Evolutionary conservation across 2,888 invertebrate species (phyloP).

Genomic region (Metopia argyrocephala): DNA sequence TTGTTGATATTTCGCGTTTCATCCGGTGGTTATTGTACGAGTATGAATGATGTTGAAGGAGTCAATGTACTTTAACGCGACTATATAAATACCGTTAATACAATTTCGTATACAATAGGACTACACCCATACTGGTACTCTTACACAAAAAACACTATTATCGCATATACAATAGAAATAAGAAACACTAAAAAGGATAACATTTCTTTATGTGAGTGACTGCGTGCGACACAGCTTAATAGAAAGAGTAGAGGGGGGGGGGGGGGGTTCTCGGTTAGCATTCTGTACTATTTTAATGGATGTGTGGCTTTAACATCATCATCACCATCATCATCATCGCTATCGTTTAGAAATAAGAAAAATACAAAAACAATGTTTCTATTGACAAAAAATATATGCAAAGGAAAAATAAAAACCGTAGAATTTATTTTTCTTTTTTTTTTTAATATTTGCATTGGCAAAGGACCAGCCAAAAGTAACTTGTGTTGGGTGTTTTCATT

Average conservation of each 20-base stretch:
- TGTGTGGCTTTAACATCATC: background rate
- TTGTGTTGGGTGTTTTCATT: constrained; percentile 38
- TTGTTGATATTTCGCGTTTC: constrained; percentile 57
- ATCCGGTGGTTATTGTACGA: constrained; percentile 48
- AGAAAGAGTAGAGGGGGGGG: constrained; percentile 31
- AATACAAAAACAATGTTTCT: constrained; percentile 14
- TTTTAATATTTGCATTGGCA: constrained; percentile 4
- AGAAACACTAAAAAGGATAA: constrained; percentile 1
- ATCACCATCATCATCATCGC: no score
- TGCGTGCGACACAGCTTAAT: constrained; percentile 6
- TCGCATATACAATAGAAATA: background rate
- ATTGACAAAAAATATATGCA: constrained; percentile 48
- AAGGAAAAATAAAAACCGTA: constrained; percentile 3
- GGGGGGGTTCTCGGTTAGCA: no score
- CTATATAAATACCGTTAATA: constrained; percentile 61
- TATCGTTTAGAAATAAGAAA: no score
- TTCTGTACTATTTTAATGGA: constrained; percentile 23
- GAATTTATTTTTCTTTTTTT: no score
- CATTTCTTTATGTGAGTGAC: background rate
- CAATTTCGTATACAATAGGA: constrained; percentile 46
- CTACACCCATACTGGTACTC: constrained; percentile 17
- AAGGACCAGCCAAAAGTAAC: constrained; percentile 54
- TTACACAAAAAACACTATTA: no score
- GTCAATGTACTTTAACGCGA: constrained; percentile 64
- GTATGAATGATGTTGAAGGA: constrained; percentile 37